phyloP scores from a whole-genome alignment of 92 coral and sea anemone genomes.

The Muricea muricata region DNA sequence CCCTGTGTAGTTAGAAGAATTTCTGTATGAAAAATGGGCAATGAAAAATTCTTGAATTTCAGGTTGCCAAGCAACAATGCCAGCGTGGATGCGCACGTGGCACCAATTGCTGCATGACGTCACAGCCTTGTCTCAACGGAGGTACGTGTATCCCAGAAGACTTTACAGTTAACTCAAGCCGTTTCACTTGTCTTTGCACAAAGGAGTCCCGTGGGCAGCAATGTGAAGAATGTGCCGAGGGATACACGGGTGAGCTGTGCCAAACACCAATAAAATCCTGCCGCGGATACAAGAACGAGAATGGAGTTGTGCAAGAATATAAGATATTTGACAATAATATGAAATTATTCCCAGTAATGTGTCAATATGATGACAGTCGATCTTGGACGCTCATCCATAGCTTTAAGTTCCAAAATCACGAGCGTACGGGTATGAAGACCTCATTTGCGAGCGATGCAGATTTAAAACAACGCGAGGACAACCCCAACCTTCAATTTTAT shows the following conservation, averaged over 20 bases:
- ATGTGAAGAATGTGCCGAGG: neutral
- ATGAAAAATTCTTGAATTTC: too few species aligned
- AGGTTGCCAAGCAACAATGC: neutral
- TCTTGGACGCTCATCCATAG: slow-evolving; percentile 12
- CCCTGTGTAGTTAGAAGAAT: too few species aligned
- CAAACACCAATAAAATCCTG: neutral
- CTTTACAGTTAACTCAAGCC: neutral
- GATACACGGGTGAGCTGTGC: slow-evolving; percentile 15
- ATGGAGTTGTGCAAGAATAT: neutral
- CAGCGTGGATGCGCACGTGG: neutral
- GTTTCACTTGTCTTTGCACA: neutral
- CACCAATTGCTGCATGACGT: slow-evolving; percentile 9
- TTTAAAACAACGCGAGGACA: neutral
- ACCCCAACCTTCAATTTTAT: neutral
- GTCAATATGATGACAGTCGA: neutral
- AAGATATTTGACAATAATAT: neutral
- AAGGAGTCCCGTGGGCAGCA: neutral
- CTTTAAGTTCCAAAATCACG: neutral
- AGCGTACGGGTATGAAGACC: neutral
- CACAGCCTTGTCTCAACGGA: slow-evolving; percentile 32
- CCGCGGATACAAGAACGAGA: neutral
- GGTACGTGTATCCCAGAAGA: slow-evolving; percentile 18
- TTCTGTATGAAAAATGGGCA: too few species aligned
- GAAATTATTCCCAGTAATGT: neutral
- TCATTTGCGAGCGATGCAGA: neutral